phyloP scores from a whole-genome alignment of 1,140 invertebrate species.

The Atopsyche davidsoni region DNA sequence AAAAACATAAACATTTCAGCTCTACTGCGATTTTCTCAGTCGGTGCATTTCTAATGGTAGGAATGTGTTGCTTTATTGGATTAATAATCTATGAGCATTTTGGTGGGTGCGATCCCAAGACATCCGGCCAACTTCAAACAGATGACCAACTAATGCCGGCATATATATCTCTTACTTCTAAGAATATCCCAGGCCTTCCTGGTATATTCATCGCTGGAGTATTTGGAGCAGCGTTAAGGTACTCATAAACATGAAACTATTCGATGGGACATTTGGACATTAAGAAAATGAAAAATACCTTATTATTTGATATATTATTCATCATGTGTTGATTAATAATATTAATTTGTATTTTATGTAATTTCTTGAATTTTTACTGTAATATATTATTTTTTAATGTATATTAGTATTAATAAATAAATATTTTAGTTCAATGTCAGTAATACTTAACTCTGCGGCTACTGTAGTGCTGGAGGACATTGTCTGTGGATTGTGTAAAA shows the following conservation, averaged over 20 bases:
- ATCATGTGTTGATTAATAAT: no score
- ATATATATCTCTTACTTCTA: slow-evolving; percentile 62
- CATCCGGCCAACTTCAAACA: slow-evolving; percentile 50
- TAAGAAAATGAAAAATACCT: no score
- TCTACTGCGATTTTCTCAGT: slow-evolving; percentile 66
- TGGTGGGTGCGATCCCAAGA: slow-evolving; percentile 67
- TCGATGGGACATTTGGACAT: no score
- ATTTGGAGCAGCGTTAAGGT: slow-evolving; percentile 67
- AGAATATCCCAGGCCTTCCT: slow-evolving; percentile 61
- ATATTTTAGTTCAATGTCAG: slow-evolving; percentile 73
- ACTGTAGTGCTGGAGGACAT: slow-evolving; percentile 77
- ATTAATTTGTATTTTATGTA: no score
- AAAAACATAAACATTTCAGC: no score
- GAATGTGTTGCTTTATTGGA: slow-evolving; percentile 66
- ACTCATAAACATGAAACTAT: no score
- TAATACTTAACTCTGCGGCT: slow-evolving; percentile 75
- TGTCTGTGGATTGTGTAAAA: slow-evolving; percentile 60
- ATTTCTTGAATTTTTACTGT: no score
- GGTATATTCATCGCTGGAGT: slow-evolving; percentile 75
- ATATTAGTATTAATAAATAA: no score
- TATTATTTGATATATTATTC: no score
- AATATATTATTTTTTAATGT: no score
- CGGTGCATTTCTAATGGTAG: slow-evolving; percentile 59
- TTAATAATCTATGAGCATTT: slow-evolving; percentile 67
- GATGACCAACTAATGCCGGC: slow-evolving; percentile 68